Base-by-base conservation (phyloP, 2,797 vertebrate species). In the Benthosema pterotum region DNA sequence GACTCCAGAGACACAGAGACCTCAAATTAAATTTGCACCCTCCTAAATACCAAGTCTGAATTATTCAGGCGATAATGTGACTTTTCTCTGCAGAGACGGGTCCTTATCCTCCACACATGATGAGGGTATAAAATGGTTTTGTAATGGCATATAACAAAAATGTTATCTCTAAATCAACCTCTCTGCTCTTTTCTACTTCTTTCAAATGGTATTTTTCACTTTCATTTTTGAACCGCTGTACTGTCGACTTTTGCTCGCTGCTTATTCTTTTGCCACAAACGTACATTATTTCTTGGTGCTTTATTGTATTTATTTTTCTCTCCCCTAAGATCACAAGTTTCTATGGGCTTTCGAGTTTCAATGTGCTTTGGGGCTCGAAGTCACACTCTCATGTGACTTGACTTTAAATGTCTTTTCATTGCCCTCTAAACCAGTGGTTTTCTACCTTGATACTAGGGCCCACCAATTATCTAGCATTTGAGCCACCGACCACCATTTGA, bases 341-440 rank as follows among this genome's bases (percentile, higher is more conserved):
- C 13, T 74, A 45, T 32, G 69, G 69, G 75, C 68, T 85, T 77
- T 79, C 52, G 65, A 72, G 60, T 78, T 77, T 77, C 13, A 73
- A 45, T 32, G 69, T 68, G 75, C 68, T 85, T 77, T 79, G n/a
- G 72, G 79, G 78, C 74, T 82, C 9, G 73, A 72, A 60, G 72
- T 69, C 77, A 83, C 55, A 5, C 73, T 85, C 75, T 73, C 71
- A 71, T 67, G 69, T 32, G 4, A 59, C 76, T 82, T 57, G 61
- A 43, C 57, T 77, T 79, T 16, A 42, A 63, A 75, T 76, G 49
- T 5, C 25, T 25, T 2, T 25, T 5, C 25, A n/a, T n/a, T n/a
- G n/a, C n/a, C n/a, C n/a, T n/a, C n/a, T n/a, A n/a, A n/a, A n/a
- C n/a, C n/a, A n/a, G n/a, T n/a, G n/a, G n/a, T n/a, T n/a, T n/a